Evolutionary conservation across 2,888 invertebrate species (phyloP).

Genomic region (Spodoptera exigua): DNA sequence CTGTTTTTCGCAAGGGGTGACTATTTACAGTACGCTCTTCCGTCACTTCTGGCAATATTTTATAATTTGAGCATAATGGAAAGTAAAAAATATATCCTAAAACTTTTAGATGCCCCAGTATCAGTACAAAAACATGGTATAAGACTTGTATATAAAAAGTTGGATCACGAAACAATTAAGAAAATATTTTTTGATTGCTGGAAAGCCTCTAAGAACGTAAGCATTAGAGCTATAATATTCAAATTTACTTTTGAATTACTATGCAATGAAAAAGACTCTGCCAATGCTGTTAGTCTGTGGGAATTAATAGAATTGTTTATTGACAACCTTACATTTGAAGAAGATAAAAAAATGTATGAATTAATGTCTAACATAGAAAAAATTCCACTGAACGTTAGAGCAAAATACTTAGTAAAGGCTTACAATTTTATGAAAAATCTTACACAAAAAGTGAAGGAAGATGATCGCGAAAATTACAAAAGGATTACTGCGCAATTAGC

Average conservation of each 20-base stretch:
- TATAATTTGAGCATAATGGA: constrained; percentile 68
- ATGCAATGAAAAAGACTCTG: constrained; percentile 66
- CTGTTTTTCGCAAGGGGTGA: constrained; percentile 77
- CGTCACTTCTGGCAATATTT: constrained; percentile 75
- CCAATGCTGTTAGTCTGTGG: constrained; percentile 65
- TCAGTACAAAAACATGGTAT: constrained; percentile 80
- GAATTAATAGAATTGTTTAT: constrained; percentile 71
- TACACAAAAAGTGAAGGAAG: constrained; percentile 46
- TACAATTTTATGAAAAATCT: constrained; percentile 71
- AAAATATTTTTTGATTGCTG: constrained; percentile 68
- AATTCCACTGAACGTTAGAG: constrained; percentile 64
- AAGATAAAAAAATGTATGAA: constrained; percentile 73
- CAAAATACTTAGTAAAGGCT: constrained; percentile 69
- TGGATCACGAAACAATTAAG: constrained; percentile 65
- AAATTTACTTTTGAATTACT: constrained; percentile 68
- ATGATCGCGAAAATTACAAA: constrained; percentile 53
- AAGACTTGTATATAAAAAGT: constrained; percentile 69
- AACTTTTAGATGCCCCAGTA: constrained; percentile 71
- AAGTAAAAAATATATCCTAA: constrained; percentile 64
- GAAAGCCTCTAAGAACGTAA: constrained; percentile 72
- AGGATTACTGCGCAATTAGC: constrained; percentile 53
- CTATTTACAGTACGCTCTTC: constrained; percentile 75
- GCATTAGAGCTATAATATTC: constrained; percentile 74
- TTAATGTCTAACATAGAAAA: constrained; percentile 60
- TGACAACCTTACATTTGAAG: constrained; percentile 70